Conservation (phyloP, 2,888 invertebrate species). For the Eupeodes latifasciatus region DNA sequence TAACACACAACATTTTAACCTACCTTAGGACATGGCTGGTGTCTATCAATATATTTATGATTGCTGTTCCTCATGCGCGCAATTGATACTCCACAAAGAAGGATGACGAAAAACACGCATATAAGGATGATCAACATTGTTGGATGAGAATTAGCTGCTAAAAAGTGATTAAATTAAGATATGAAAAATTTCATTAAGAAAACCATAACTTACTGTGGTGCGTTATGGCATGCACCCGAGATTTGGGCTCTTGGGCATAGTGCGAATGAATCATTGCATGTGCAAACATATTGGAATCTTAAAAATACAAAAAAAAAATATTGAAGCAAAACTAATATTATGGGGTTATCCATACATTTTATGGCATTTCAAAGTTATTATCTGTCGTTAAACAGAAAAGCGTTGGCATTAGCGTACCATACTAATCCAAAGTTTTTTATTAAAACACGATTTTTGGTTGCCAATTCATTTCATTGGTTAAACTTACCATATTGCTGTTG, state of each 20-base stretch:
- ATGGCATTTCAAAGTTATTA: too few species aligned
- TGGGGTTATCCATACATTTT: too few species aligned
- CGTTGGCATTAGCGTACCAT: too few species aligned
- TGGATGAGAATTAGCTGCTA: slow-evolving; percentile 83
- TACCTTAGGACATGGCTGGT: slow-evolving; percentile 84
- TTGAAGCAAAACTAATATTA: not conserved
- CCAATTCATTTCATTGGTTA: not conserved
- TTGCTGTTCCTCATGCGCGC: slow-evolving; percentile 82
- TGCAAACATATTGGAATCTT: slow-evolving; percentile 84
- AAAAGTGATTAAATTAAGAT: slow-evolving; percentile 39
- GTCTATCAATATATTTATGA: slow-evolving; percentile 82
- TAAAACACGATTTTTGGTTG: not conserved
- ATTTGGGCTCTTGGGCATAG: slow-evolving; percentile 83
- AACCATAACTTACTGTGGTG: slow-evolving; percentile 79
- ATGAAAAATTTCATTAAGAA: not conserved
- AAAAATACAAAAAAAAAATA: slow-evolving; percentile 46
- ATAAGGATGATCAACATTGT: slow-evolving; percentile 83
- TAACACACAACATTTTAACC: not conserved
- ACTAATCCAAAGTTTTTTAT: too few species aligned
- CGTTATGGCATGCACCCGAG: slow-evolving; percentile 81
- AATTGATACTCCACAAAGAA: slow-evolving; percentile 83
- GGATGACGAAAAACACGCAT: slow-evolving; percentile 82
- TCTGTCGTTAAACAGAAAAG: not conserved
- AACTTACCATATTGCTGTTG: slow-evolving; percentile 76
- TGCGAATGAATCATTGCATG: slow-evolving; percentile 83